These are phyloP conservation scores for Sylvicola fuscatus DNA, from an alignment of 2,888 invertebrate genomes.

Conservation along the genomic window DNA sequence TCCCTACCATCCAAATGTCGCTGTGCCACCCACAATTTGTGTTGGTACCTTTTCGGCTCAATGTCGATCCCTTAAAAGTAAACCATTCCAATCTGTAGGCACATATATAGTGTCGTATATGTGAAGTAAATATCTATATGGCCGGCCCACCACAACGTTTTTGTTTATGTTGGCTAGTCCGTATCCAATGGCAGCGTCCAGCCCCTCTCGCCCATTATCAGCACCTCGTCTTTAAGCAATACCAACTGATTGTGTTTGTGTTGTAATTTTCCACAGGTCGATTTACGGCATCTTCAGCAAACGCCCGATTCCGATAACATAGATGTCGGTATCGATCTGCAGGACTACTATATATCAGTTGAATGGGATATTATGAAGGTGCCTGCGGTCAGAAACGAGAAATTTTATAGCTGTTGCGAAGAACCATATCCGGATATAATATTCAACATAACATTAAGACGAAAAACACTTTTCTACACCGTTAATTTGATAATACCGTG, in stretches of 20 bases:
- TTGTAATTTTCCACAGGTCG: slow-evolving; percentile 41
- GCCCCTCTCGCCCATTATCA: background rate
- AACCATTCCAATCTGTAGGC: too few species aligned
- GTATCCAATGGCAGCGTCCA: background rate
- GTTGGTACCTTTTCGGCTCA: too few species aligned
- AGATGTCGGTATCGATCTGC: slow-evolving; percentile 76
- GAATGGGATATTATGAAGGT: slow-evolving; percentile 97
- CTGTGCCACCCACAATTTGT: too few species aligned
- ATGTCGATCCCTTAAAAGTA: too few species aligned
- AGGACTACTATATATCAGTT: slow-evolving; percentile 89
- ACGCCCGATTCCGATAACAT: slow-evolving; percentile 72
- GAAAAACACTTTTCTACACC: slow-evolving; percentile 94
- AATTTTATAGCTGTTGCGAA: slow-evolving; percentile 91
- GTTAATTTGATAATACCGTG: slow-evolving; percentile 95
- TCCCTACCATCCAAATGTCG: too few species aligned
- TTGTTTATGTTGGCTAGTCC: background rate
- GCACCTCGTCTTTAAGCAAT: slow-evolving; percentile 1
- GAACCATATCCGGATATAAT: slow-evolving; percentile 95
- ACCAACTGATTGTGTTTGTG: background rate
- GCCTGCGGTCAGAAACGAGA: slow-evolving; percentile 74
- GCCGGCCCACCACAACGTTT: too few species aligned
- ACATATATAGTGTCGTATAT: too few species aligned
- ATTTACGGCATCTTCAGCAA: slow-evolving; percentile 72
- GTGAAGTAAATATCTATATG: too few species aligned
- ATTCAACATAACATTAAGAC: slow-evolving; percentile 84